Evolutionary conservation across 1,140 invertebrate genomes (phyloP), one percentile per base, ranked within the genome.

Genomic region (Mylabris phalerata): DNA sequence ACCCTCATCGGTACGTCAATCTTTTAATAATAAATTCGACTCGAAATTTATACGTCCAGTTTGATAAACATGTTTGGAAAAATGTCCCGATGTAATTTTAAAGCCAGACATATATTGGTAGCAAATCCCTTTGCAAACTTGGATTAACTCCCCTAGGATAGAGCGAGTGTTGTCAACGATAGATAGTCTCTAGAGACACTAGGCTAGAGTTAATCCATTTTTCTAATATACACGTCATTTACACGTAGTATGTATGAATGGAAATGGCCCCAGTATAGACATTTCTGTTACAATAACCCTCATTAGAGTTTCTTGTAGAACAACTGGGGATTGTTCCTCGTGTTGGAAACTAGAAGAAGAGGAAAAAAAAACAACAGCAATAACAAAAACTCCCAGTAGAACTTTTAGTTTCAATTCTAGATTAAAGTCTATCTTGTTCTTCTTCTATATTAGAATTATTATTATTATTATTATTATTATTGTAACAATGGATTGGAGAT

Each of bases 211-310:
- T 68, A 68, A 68, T 68, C 67, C 67, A 66, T 68, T 68, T 68
- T 68, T 68, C 67, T 63, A 68, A 68, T 66, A 64, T 66, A 66
- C 62, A 68, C 64, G 65, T 68, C 67, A 68, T 68, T 68, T 68
- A 66, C 56, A 66, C 60, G 57, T 62, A 66, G 56, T 64, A 63
- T 32, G 32, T 32, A 32, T 32, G 32, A 32, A 32, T 32, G 32
- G 7, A 32, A 32, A 32, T 32, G 7, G 32, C 32, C 32, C 32
- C 32, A 5, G 32, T 32, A 5, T 32, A 7, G 7, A 32, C 32
- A 32, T 32, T 32, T 32, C 32, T 32, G 32, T 32, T 32, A 32
- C 32, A 7, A 32, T 32, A 32, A 32, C 4, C 32, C 32, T 32
- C 32, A 32, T 32, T 32, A 32, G 32, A 32, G 4, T 32, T 32